A percentile compares a stretch with the other conserved stretches of the same genome.
Evolutionary conservation across 2,113 vertebrate genomes (phyloP).

Genomic region (Sceloporus tristichus): DNA sequence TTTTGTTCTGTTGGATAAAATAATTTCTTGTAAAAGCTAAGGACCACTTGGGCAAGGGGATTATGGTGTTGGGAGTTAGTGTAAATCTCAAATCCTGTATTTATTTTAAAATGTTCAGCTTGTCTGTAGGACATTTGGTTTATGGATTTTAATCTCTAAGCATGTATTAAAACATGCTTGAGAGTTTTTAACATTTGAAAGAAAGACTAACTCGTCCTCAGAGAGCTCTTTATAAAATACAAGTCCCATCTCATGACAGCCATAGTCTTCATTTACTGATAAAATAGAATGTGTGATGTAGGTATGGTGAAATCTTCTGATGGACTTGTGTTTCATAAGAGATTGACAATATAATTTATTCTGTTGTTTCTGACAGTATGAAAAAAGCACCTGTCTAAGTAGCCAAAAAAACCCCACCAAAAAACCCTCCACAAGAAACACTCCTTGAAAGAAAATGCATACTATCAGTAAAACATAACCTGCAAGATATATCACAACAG

Average conservation of each 20-base stretch:
- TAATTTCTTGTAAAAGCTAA: slow-evolving; percentile 55
- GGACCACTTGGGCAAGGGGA: background rate
- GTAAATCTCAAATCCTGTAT: slow-evolving; percentile 46
- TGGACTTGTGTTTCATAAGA: background rate
- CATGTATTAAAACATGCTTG: slow-evolving; percentile 68
- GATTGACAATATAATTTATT: background rate
- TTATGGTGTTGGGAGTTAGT: slow-evolving; percentile 55
- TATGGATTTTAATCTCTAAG: slow-evolving; percentile 56
- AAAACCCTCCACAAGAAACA: no score
- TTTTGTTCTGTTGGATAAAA: slow-evolving; percentile 54
- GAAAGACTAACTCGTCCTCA: slow-evolving; percentile 30
- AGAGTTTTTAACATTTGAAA: slow-evolving; percentile 67
- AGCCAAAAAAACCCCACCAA: no score
- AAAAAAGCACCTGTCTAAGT: no score
- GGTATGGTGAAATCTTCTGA: background rate
- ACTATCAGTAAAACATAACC: no score
- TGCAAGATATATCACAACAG: no score
- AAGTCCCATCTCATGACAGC: slow-evolving; percentile 49
- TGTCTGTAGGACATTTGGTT: slow-evolving; percentile 65
- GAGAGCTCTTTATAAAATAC: slow-evolving; percentile 45
- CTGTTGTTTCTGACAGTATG: background rate
- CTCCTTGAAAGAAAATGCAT: no score
- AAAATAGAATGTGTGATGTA: slow-evolving; percentile 35
- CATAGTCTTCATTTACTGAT: slow-evolving; percentile 43
- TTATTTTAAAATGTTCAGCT: slow-evolving; percentile 59